Evolutionary conservation across 2,113 vertebrate genomes (phyloP), one percentile per base, ranked within the genome.

Genomic region (Acrocephalus arundinaceus): DNA sequence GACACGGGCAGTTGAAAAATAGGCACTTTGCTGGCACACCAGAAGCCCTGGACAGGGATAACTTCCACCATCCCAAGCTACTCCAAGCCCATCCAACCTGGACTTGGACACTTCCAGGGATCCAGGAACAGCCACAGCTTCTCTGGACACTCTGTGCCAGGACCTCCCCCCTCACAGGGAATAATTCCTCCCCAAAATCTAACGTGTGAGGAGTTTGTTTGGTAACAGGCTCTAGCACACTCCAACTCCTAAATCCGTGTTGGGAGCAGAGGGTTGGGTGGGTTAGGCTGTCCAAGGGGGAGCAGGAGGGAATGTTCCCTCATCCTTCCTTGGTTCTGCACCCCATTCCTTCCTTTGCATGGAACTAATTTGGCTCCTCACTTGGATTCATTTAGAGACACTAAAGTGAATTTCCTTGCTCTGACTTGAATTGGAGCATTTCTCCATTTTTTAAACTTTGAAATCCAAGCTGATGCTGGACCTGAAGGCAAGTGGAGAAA

Each of bases 1-100:
- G n/a, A 57, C 21, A 23, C 4, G 9, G 23, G 31, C 4, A 21
- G 20, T 5, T 49, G 30, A 43, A 35, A 62, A 49, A n/a, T 0
- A 4, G 33, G 51, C 17, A 67, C 25, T 67, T 25, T 68, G 39
- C 70, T 61, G 79, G 71, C 37, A 74, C 14, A 48, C 51, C 19
- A 30, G 54, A 30, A 73, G 35, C 39, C 10, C 63, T 21, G 6
- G 20, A 31, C 25, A 67, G 63, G 46, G 55, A 62, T 33, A 39
- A 9, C 7, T 55, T 9, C 13, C 48, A 43, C 25, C 3, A 3
- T 7, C 37, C 59, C 86, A 73, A 25, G 63, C 0, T 49, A 43
- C 25, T 43, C 76, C 67, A 37, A 37, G 4, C 21, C 58, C 0
- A 0, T 65, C 58, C 67, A 88, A 0, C 2, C 52, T 18, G 45